Percentiles rank a stretch among this genome's conserved stretches.
These are phyloP conservation scores for Polia nebulosa DNA, from an alignment of 2,888 invertebrate genomes.

Conservation along the genomic window DNA sequence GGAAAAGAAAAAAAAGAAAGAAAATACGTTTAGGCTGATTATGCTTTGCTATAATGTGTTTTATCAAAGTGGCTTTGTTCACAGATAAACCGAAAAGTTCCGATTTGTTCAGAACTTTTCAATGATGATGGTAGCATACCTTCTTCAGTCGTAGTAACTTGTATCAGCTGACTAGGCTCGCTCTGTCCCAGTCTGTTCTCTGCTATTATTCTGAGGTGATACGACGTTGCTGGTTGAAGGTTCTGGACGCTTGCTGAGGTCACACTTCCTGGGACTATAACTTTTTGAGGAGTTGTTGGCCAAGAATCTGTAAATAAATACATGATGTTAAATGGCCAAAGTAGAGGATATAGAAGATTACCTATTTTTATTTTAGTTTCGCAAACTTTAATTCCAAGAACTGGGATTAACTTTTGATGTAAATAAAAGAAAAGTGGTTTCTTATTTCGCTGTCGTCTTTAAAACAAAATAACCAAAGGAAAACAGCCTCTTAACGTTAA, in stretches of 20 bases:
- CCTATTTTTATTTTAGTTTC: background rate
- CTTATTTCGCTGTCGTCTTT: background rate
- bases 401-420: background rate
- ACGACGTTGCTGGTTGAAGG: conserved; percentile 96
- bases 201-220: conserved; percentile 97
- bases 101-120: too few species aligned
- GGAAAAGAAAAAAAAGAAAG: too few species aligned
- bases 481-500: background rate
- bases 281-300: conserved; percentile 95
- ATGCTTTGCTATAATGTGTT: too few species aligned
- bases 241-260: conserved; percentile 95
- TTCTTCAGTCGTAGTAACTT: conserved; percentile 96
- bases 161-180: conserved; percentile 96
- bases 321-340: background rate
- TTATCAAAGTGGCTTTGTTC: too few species aligned
- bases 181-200: conserved; percentile 97
- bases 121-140: too few species aligned
- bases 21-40: too few species aligned
- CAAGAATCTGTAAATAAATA: conserved; percentile 92
- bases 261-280: conserved; percentile 95
- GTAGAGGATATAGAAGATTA: background rate
- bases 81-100: too few species aligned
- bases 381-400: background rate
- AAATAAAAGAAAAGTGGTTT: background rate
- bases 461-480: background rate